A percentile compares a stretch with the other conserved stretches of the same genome.
Evolutionary conservation across 2,113 vertebrate species (phyloP).

Genomic region (Coracopsis vasa): DNA sequence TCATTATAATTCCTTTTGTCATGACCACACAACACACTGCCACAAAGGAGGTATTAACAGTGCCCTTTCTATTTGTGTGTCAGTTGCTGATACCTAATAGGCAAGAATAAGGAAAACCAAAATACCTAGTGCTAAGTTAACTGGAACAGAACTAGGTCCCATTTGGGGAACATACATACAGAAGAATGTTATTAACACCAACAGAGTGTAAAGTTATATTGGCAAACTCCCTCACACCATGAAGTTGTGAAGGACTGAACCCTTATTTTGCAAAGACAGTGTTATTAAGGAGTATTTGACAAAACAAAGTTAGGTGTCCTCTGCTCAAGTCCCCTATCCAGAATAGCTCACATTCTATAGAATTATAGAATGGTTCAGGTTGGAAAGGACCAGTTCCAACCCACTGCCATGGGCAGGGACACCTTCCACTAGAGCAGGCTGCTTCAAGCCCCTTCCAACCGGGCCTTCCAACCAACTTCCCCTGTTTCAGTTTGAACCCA

Average conservation of each 20-base stretch:
- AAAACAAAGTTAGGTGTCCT: not conserved
- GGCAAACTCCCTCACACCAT: not conserved
- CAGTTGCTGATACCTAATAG: not conserved
- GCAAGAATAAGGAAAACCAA: not conserved
- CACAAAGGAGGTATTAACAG: not conserved
- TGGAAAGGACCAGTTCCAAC: not conserved
- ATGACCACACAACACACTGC: not conserved
- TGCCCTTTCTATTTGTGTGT: not conserved
- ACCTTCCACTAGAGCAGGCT: not conserved
- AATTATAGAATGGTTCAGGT: not conserved
- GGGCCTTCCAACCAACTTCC: not conserved
- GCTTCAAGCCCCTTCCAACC: not conserved
- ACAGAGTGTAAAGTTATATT: not conserved
- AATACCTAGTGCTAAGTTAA: not conserved
- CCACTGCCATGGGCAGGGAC: not conserved
- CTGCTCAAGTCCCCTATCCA: not conserved
- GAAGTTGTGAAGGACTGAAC: not conserved
- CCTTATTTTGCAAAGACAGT: not conserved
- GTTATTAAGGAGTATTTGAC: not conserved
- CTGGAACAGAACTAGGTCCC: not conserved
- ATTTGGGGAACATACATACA: not conserved
- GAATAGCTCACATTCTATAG: not conserved
- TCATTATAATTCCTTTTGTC: not conserved
- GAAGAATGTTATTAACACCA: not conserved
- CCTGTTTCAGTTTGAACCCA: not conserved